Percentiles rank a stretch among this genome's conserved stretches.
phyloP scores from a whole-genome alignment of 64 coral and sea anemone species.

The Montipora foliosa region DNA sequence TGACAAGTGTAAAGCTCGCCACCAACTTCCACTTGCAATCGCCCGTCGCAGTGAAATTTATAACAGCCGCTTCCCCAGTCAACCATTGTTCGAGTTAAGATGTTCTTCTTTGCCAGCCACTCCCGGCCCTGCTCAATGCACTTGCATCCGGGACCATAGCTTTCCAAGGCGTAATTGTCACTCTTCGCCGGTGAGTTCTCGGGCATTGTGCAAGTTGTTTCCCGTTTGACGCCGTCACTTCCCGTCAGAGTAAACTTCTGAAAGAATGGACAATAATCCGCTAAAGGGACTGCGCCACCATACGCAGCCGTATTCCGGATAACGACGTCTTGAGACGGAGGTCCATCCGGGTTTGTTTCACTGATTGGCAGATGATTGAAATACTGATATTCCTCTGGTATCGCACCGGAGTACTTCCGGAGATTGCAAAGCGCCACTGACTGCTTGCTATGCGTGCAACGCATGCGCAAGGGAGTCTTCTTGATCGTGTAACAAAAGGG shows the following conservation, averaged over 20 bases:
- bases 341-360: background rate
- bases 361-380: conserved; percentile 83
- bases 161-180: conserved; percentile 89
- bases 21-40: conserved; percentile 70
- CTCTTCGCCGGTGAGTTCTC: conserved; percentile 71
- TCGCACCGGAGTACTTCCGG: conserved; percentile 53
- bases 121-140: conserved; percentile 79
- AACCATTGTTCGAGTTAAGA: conserved; percentile 92
- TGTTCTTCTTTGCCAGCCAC: conserved; percentile 84
- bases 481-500: conserved; percentile 89
- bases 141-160: conserved; percentile 56
- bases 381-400: conserved; percentile 86
- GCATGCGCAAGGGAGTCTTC: conserved; percentile 81
- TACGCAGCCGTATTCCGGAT: conserved; percentile 76
- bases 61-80: conserved; percentile 99
- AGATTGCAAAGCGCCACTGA: conserved; percentile 92
- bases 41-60: conserved; percentile 78
- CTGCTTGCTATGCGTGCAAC: conserved; percentile 91
- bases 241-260: conserved; percentile 94
- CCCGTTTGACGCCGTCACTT: conserved; percentile 76
- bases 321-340: background rate
- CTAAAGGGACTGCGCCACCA: conserved; percentile 87
- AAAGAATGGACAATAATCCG: conserved; percentile 93
- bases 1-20: conserved; percentile 76
- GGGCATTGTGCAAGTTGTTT: conserved; percentile 83